phyloP scores from a whole-genome alignment of 2,113 vertebrate genomes.

The Ammodytes dubius region DNA sequence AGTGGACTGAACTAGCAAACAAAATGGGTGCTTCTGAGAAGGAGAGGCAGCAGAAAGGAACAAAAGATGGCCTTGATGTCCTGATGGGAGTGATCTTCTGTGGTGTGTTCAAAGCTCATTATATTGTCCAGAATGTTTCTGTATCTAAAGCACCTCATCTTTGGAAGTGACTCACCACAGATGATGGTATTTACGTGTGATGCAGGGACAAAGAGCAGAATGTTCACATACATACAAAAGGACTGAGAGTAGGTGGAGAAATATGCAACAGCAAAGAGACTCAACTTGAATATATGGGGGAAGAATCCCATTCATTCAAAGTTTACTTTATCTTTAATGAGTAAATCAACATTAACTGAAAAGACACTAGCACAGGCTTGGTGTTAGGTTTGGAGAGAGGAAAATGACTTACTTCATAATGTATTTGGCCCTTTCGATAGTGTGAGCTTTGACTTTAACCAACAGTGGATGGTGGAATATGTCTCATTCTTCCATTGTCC shows the following conservation, averaged over 20 bases:
- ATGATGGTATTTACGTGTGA: neutral
- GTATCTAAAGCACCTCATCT: neutral
- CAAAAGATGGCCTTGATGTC: neutral
- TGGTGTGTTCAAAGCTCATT: neutral
- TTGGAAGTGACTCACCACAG: neutral
- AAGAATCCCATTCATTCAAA: neutral
- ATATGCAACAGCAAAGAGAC: neutral
- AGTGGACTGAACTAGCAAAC: neutral
- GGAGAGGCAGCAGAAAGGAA: neutral
- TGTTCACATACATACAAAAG: neutral
- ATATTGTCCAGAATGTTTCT: neutral
- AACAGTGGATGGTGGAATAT: constrained; percentile 93
- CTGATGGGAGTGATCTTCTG: neutral
- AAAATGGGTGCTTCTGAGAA: neutral
- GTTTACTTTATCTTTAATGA: neutral
- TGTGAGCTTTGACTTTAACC: constrained; percentile 98
- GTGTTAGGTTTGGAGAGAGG: neutral
- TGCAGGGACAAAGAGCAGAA: neutral
- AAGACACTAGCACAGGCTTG: neutral
- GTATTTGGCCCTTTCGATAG: constrained; percentile 94
- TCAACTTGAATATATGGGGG: neutral
- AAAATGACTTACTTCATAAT: constrained; percentile 94
- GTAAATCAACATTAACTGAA: neutral
- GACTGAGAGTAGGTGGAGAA: neutral
- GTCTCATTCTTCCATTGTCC: constrained; percentile 99